phyloP scores from a whole-genome alignment of 2,888 invertebrate genomes.

The Boloria euphrosyne region DNA sequence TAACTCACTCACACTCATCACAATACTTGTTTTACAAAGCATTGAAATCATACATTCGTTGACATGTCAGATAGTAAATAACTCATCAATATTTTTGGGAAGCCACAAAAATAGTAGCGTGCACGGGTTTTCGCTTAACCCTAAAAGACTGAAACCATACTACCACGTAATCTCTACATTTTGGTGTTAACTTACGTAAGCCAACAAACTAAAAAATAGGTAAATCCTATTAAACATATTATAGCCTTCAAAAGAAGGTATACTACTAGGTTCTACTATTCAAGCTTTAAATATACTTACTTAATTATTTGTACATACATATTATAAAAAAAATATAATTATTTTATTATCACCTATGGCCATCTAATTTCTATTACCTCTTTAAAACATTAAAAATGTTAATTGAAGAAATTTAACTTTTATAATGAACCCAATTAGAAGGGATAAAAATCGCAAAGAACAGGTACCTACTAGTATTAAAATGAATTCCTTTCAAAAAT shows the following conservation, averaged over 20 bases:
- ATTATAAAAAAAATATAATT: neutral
- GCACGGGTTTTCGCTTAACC: slow-evolving; percentile 60
- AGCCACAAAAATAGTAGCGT: slow-evolving; percentile 53
- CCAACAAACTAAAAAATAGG: slow-evolving; percentile 40
- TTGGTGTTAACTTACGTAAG: slow-evolving; percentile 50
- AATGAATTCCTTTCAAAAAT: slow-evolving; percentile 46
- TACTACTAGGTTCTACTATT: no score
- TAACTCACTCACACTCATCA: no score
- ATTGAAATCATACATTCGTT: no score
- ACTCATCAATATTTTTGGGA: slow-evolving; percentile 43
- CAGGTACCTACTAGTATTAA: slow-evolving; percentile 38
- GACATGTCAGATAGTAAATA: neutral
- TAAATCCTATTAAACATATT: slow-evolving; percentile 68
- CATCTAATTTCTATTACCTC: no score
- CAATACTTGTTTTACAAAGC: no score
- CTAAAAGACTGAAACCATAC: slow-evolving; percentile 77
- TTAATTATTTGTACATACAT: neutral
- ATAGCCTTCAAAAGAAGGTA: slow-evolving; percentile 25
- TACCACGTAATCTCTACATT: slow-evolving; percentile 70
- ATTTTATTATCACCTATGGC: no score
- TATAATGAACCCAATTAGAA: no score
- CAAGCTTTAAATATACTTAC: neutral
- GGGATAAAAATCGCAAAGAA: neutral
- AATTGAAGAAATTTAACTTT: no score
- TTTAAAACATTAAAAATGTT: no score